Base-by-base conservation (phyloP, 1,140 invertebrate species). In the Drosophila mauritiana region DNA sequence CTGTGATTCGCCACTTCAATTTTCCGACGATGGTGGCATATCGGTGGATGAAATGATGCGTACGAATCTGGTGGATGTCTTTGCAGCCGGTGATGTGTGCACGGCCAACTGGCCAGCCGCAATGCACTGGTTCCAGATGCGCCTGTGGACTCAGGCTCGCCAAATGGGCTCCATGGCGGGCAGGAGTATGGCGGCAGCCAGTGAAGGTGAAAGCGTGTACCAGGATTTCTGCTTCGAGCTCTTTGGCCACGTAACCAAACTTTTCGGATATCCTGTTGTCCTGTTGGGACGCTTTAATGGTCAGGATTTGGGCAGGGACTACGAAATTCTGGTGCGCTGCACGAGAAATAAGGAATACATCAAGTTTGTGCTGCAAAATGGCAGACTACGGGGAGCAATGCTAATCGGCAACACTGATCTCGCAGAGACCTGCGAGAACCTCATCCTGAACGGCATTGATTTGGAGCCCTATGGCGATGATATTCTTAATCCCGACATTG, bases 391-490 rank as follows among this genome's bases (percentile, higher is more conserved):
- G 89, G 99, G 99, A 46, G 98, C 97, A 13, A 95, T 99, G 68
- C 93, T 99, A 6, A 98, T 99, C 79, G 99, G 99, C 0, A 98
- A 99, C 80, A 99, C 98, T 5, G 97, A 98, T 92, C 93, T 99
- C 39, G 99, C 99, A 92, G 99, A 99, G 93, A 99, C 98, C 85
- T 98, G 98, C 93, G 98, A 99, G 93, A 99, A 99, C 94, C 93
- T 99, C 45, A 99, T 99, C 90, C 93, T 99, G 13, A 98, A 99
- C 94, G 96, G 98, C 91, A 94, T 98, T 55, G 98, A 99, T 93
- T 93, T 99, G 39, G 96, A 95, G 73, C 93, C 94, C 20, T 97
- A 96, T 93, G 98, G 97, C 48, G 97, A 99, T 92, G 96, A 99
- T 92, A 95, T 99, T 69, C 94, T 99, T 4, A 96, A 99, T 94